A percentile compares a stretch with the other conserved stretches of the same genome.
Conservation (phyloP, 2,888 invertebrate genomes). For the Opisthograptis luteolata region DNA sequence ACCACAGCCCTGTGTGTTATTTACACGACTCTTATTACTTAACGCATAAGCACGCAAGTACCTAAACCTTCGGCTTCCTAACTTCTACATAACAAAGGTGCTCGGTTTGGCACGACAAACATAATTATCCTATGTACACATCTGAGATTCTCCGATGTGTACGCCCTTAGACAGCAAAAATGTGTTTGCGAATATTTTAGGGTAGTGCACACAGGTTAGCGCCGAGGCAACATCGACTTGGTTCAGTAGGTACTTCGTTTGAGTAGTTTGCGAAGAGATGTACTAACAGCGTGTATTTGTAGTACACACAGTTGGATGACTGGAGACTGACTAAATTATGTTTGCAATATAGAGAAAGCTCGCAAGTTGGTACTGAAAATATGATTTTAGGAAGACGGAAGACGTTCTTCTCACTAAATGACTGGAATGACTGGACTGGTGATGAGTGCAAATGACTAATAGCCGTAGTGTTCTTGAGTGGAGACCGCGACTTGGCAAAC, state of each 20-base stretch:
- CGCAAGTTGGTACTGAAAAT: too few relatives aligned
- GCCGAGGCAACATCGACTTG: conserved; percentile 7
- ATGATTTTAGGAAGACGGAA: too few relatives aligned
- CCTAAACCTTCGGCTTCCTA: conserved; percentile 14
- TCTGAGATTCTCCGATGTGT: conserved; percentile 36
- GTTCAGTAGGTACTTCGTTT: background rate
- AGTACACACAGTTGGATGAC: too few relatives aligned
- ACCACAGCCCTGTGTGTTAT: too few relatives aligned
- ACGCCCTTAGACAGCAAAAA: conserved; percentile 28
- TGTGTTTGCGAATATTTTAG: conserved; percentile 32
- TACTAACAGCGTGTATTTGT: too few relatives aligned
- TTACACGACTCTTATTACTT: background rate
- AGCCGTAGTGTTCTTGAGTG: too few relatives aligned
- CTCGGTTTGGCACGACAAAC: conserved; percentile 41
- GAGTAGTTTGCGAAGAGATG: conserved; percentile 1
- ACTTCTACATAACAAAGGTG: conserved; percentile 13
- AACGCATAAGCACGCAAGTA: background rate
- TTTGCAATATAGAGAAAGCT: too few relatives aligned
- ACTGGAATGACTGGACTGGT: too few relatives aligned
- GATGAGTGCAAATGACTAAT: too few relatives aligned
- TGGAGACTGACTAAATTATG: too few relatives aligned
- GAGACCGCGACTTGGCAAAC: too few relatives aligned
- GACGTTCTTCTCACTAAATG: too few relatives aligned
- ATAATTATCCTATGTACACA: conserved; percentile 55
- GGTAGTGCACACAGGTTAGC: conserved; percentile 13